phyloP scores from a whole-genome alignment of 2,113 vertebrate genomes.

The Panthera tigris region DNA sequence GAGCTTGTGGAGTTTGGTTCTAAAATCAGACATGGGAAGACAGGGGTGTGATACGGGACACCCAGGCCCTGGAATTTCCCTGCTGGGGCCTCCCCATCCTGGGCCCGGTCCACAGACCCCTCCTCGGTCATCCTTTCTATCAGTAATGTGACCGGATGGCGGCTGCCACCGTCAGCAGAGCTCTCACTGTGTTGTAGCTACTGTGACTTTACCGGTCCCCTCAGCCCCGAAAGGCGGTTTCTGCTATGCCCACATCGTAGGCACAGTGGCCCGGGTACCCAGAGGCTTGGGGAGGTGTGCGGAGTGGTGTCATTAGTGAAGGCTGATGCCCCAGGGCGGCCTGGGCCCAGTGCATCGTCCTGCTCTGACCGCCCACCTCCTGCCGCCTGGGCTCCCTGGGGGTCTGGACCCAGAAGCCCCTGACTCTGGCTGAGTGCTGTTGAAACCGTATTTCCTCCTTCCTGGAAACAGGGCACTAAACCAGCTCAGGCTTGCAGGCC shows the following conservation, averaged over 20 bases:
- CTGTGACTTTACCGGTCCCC: accelerated
- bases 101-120: not conserved
- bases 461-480: too few relatives aligned
- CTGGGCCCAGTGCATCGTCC: accelerated
- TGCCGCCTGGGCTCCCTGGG: too few relatives aligned
- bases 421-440: not conserved
- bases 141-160: accelerated
- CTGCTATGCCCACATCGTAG: accelerated
- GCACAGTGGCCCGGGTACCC: not conserved
- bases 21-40: not conserved
- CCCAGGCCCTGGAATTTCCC: not conserved
- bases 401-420: accelerated
- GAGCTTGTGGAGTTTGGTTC: not conserved
- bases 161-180: accelerated
- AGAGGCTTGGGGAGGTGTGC: accelerated
- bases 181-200: accelerated
- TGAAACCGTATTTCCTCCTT: not conserved
- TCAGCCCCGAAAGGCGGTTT: accelerated
- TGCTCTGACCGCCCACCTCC: too few relatives aligned
- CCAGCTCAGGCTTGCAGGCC: not conserved
- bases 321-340: not conserved
- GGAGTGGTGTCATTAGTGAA: accelerated
- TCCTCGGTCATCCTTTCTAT: not conserved
- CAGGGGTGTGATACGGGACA: accelerated
- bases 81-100: not conserved